Evolutionary conservation across 1,140 invertebrate genomes (phyloP).

Genomic region (Trachelipus rathkii): DNA sequence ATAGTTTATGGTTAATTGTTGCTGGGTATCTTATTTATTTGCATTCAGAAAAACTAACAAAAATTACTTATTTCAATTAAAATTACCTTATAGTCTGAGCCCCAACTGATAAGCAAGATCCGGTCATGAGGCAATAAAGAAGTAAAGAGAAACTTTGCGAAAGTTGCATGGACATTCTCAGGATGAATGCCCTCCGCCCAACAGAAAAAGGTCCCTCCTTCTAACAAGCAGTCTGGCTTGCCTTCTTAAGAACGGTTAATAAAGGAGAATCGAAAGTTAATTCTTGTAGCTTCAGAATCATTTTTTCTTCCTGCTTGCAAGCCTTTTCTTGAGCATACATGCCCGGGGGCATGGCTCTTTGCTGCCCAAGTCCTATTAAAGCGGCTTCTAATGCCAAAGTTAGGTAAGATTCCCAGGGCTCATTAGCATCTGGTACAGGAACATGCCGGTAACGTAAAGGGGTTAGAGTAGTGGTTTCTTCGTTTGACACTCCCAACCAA

Average conservation of each 20-base stretch:
- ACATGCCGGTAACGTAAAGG: conserved; percentile 69
- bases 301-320: conserved; percentile 69
- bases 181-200: conserved; percentile 70
- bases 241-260: conserved; percentile 54
- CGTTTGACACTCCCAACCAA: conserved; percentile 53
- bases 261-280: conserved; percentile 69
- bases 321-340: conserved; percentile 73
- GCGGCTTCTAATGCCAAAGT: conserved; percentile 67
- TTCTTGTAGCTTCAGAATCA: conserved; percentile 69
- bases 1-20: no score
- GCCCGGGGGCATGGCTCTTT: conserved; percentile 70
- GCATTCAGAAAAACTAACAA: background rate
- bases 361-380: conserved; percentile 65
- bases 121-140: conserved; percentile 64
- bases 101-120: conserved; percentile 69
- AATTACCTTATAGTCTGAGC: conserved; percentile 57
- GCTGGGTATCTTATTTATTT: no score
- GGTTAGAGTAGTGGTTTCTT: conserved; percentile 56
- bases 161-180: conserved; percentile 74
- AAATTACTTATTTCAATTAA: background rate
- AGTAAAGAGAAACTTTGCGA: conserved; percentile 72
- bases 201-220: conserved; percentile 70
- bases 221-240: conserved; percentile 61
- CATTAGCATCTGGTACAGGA: conserved; percentile 64
- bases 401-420: conserved; percentile 69